Evolutionary conservation across 2,888 invertebrate genomes (phyloP), one percentile per base, ranked within the genome.

Genomic region (Nymphalis c-album): DNA sequence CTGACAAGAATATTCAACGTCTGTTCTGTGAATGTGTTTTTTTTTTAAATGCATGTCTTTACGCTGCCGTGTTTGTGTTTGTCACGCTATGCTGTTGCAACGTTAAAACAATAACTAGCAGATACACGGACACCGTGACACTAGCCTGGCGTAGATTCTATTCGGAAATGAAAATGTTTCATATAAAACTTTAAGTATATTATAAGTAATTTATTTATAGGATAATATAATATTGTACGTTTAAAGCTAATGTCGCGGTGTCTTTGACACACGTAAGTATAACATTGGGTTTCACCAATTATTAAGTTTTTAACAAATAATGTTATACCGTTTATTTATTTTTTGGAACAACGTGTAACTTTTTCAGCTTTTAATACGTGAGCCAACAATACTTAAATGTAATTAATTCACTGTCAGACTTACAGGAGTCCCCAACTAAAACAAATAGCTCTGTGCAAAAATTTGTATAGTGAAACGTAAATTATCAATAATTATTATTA

Each of bases 11-110:
- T 75, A 80, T 80, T 73, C 70, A 72, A 74, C 85, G 84, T 83
- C 82, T 80, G 80, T 77, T 75, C 81, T 86, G 85, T 87, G 89
- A 88, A 91, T 90, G 90, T 88, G 88, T 85, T 84, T 76, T 74
- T 55, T 40, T 40, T 26, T 26, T 26, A 72, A 77, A 81, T 90
- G 91, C 91, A 91, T 91, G 91, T 81, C 74, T 51, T 79, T 74
- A 85, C 84, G 88, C 88, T 88, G 84, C 80, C 82, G 85, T 87
- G 86, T 87, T 84, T 83, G 82, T 88, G 86, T 86, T 85, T 87
- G 85, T 86, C 84, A 80, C 84, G 86, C 85, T 85, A 78, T 84
- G 80, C 65, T 70, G 68, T 64, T 71, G 72, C 72, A 68, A 71
- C 71, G 67, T 68, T 73, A 73, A 73, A 73, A 48, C 71, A 73